Base-by-base conservation (phyloP, 2,888 invertebrate genomes). In the Vesta saturnalis region DNA sequence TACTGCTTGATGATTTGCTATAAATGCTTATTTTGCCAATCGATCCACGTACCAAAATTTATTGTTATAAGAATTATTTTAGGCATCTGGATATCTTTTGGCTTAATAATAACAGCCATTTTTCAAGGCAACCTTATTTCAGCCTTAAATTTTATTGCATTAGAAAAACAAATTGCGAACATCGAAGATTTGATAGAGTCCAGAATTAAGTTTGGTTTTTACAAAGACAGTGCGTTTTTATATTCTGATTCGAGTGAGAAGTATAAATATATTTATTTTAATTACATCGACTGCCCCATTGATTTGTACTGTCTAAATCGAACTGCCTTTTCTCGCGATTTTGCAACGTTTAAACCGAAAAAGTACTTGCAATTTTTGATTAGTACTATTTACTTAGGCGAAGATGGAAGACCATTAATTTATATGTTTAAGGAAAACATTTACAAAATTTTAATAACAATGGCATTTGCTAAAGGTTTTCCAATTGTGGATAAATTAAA, bases 51-150 rank as follows among this genome's bases (percentile, higher is more conserved):
- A 8, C 69, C 69, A 10, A 60, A 43, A 30, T 12, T 15, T 1
- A 6, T 5, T 5, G 8, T n/a, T 8, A 15, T 52, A 14, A 63
- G 60, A 18, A 12, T 70, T 0, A 5, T 57, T 0, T 49, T 70
- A 21, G 18, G 21, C 0, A 4, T 47, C 8, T 66, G 70, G 66
- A n/a, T 70, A 0, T 15, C 16, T 1, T 16, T 56, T 16, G 39
- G 52, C 6, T 52, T 43, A 15, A 18, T 66, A 1, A 47, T 64
- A 12, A n/a, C 16, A 1, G 58, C 65, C 3, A 43, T 47, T 10
- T 72, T 70, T 59, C 70, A 72, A 66, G 63, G 69, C 2, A 57
- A 70, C n/a, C 6, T 69, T 12, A 60, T 66, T 4, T 22, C 56
- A 0, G 61, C 23, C 5, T 58, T 73, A 15, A 70, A 69, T 52